phyloP scores from a whole-genome alignment of 2,888 invertebrate species.

The Netelia virgata region DNA sequence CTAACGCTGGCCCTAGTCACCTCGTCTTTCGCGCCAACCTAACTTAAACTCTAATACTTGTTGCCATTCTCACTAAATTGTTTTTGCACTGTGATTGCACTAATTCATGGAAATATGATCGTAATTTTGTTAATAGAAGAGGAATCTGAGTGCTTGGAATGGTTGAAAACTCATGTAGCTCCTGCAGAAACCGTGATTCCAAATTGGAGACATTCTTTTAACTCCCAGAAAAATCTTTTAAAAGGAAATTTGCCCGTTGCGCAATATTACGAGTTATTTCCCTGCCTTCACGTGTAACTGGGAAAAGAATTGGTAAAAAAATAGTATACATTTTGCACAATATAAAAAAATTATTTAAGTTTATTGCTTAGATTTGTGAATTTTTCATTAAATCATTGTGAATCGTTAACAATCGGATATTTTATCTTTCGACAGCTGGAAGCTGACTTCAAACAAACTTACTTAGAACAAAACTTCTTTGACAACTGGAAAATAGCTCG shows the following conservation, averaged over 20 bases:
- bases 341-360: too few species aligned
- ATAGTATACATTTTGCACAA: not conserved
- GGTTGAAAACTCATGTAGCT: not conserved
- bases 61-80: too few species aligned
- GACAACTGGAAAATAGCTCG: conserved; percentile 10
- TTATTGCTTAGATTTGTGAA: too few species aligned
- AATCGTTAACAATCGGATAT: not conserved
- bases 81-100: too few species aligned
- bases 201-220: conserved; percentile 10
- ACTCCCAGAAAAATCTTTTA: conserved; percentile 9
- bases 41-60: too few species aligned
- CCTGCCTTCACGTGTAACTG: conserved; percentile 7
- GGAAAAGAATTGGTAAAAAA: conserved; percentile 14
- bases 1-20: too few species aligned
- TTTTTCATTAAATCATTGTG: not conserved
- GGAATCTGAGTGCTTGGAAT: not conserved
- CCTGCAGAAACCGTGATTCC: not conserved
- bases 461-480: not conserved
- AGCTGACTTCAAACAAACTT: conserved; percentile 5
- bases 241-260: conserved; percentile 10
- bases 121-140: not conserved
- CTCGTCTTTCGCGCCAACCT: too few species aligned
- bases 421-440: not conserved
- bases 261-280: conserved; percentile 18
- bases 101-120: not conserved